Evolutionary conservation across 2,113 vertebrate species (phyloP), one percentile per base, ranked within the genome.

Genomic region (Montifringilla adamsi): DNA sequence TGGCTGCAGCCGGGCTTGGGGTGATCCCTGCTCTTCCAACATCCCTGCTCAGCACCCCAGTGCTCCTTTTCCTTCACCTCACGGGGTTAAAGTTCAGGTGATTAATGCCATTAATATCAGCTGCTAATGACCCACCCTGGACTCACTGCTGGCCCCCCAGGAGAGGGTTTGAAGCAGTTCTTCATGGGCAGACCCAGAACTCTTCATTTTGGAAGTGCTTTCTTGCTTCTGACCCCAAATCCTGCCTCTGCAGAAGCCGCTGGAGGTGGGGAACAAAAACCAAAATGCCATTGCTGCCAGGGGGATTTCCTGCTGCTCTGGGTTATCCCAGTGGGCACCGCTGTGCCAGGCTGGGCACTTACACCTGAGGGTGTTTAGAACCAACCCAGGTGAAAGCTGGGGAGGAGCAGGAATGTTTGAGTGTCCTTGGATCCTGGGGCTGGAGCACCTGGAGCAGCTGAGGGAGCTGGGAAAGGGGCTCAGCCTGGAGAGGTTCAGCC

Each of bases 31-130:
- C 28, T 3, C 47, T 79, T 19, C 15, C n/a, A 41, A 10, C 14
- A 24, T 14, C 10, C 52, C 46, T 74, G 41, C 53, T 31, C 23
- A 11, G 59, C 49, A 4, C 13, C 10, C 8, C 30, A n/a, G 4
- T 0, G 0, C n/a, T 22, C 30, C 39, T 58, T 46, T 37, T 16
- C 31, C 10, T 39, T 75, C 33, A 5, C 22, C n/a, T 39, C 59
- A 5, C 26, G 12, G 15, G 18, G 18, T 6, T 69, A 41, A 58
- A 63, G 33, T 3, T 8, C 67, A 16, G 58, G 37, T 3, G 4
- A n/a, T 74, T 46, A 31, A 70, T 50, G 31, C 27, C 44, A 13
- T 72, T 37, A 63, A 49, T 67, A 8, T 20, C 53, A 64, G 50
- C 43, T 46, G 13, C 23, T 28, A 12, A 10, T 62, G 64, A 37